Evolutionary conservation across 1,140 invertebrate species (phyloP), one percentile per base, ranked within the genome.

Genomic region (Lycorma delicatula): DNA sequence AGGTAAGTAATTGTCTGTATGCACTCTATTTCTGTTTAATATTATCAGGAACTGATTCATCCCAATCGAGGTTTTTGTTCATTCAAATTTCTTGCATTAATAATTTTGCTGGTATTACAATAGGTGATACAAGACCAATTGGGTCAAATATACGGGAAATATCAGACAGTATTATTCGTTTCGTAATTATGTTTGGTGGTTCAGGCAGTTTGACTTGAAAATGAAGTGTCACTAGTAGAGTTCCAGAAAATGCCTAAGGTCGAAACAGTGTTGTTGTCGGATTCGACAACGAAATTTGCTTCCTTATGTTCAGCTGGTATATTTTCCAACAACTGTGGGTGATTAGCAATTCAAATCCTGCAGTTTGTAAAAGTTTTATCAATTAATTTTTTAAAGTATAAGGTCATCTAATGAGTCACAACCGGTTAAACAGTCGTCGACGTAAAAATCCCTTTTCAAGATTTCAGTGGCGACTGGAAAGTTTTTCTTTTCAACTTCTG

Each of bases 31-130:
- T 18, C 1, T 25, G 36, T 22, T 44, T 25, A n/a, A 68, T 48
- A 13, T 66, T 51, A 18, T 46, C 26, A 1, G 68, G 64, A 48
- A 73, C 7, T 4, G 41, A 12, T 31, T 69, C 66, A 57, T 75
- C 71, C 73, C 71, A 75, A 20, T 54, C 62, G 2, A 68, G n/a
- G n/a, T n/a, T 18, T 16, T 66, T 64, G 18, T 3, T 23, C 12
- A 47, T 53, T 68, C 72, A 72, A 1, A 75, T 22, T n/a, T 63
- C 50, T 66, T 76, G 71, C 25, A 75, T 67, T 5, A 75, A 34
- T 5, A 72, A 62, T 63, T 76, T 75, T 7, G 67, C 63, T 16
- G 25, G 57, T 7, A 75, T 62, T n/a, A 66, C 66, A 4, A 72
- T 29, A 18, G 72, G 74, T 16, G 65, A 57, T 5, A 74, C 20